Percentiles rank a stretch among this genome's conserved stretches.
Evolutionary conservation across 2,113 vertebrate genomes (phyloP).

Genomic region (Callopanchax toddi): DNA sequence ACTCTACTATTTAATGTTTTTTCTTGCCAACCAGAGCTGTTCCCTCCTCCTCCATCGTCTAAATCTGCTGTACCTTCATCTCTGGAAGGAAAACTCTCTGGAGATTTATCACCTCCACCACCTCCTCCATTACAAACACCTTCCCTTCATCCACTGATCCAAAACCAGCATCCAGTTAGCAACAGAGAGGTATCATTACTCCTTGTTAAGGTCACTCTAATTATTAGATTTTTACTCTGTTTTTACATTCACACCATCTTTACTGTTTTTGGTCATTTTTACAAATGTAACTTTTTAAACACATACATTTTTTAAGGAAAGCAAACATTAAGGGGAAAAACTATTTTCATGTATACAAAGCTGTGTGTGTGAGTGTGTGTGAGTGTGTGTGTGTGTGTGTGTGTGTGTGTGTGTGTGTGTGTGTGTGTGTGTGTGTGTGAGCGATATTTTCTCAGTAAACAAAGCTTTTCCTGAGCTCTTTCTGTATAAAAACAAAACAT

Average conservation of each 20-base stretch:
- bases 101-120: slow-evolving; percentile 52
- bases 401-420: no score
- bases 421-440: no score
- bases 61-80: slow-evolving; percentile 59
- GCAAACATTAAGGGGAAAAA: no score
- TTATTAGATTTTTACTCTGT: background rate
- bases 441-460: background rate
- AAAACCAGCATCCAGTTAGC: slow-evolving; percentile 36
- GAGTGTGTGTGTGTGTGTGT: no score
- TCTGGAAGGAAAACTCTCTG: background rate
- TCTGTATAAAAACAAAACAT: background rate
- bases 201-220: background rate
- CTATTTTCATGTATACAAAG: background rate
- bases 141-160: slow-evolving; percentile 30
- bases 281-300: no score
- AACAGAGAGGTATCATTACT: slow-evolving; percentile 54
- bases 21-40: slow-evolving; percentile 36
- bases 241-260: no score
- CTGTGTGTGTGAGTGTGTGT: no score
- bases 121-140: slow-evolving; percentile 44
- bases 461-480: background rate
- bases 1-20: no score
- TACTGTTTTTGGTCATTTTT: no score
- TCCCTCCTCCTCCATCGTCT: slow-evolving; percentile 34
- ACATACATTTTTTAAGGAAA: no score